These are phyloP conservation scores for Acyrthosiphon pisum DNA, from an alignment of 1,140 invertebrate species.

Conservation along the genomic window DNA sequence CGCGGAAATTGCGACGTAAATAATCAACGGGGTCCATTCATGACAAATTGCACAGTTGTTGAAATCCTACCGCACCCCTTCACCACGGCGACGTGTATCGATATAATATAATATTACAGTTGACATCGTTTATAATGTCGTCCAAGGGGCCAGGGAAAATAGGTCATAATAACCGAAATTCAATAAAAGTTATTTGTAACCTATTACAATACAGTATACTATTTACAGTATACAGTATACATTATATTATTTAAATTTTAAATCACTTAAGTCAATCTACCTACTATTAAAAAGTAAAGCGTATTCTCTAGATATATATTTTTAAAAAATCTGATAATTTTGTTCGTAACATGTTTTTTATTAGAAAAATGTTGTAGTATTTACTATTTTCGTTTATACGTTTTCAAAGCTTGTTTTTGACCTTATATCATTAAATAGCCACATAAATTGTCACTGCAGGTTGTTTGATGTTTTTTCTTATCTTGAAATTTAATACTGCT, in stretches of 20 bases:
- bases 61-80: neutral
- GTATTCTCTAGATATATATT: neutral
- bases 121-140: neutral
- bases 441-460: neutral
- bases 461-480: neutral
- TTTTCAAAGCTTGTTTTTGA: neutral
- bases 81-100: neutral
- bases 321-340: neutral
- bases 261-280: neutral
- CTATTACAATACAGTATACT: neutral
- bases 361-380: no score
- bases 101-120: neutral
- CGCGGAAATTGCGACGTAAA: conserved; percentile 36
- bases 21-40: conserved; percentile 43
- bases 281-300: neutral
- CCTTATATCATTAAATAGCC: no score
- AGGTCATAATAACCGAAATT: neutral
- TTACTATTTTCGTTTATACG: neutral
- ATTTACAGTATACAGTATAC: no score
- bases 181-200: neutral
- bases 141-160: neutral
- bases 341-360: neutral
- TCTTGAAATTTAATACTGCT: neutral
- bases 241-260: neutral
- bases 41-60: conserved; percentile 30